Evolutionary conservation across 2,888 invertebrate genomes (phyloP).

Genomic region (Cosmorhoe ocellata): DNA sequence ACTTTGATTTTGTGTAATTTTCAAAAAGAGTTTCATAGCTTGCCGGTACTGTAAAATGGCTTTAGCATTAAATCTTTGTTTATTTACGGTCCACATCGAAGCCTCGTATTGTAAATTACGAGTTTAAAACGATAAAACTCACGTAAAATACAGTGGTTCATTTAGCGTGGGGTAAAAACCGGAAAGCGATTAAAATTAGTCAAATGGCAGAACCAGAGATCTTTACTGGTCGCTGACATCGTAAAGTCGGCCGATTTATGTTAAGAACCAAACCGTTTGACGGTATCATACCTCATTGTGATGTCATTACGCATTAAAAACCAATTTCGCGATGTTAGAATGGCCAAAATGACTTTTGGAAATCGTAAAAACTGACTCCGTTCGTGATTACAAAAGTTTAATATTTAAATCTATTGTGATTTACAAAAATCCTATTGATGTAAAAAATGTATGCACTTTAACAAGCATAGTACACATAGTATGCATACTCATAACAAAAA

Average conservation of each 20-base stretch:
- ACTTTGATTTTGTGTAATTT: no score
- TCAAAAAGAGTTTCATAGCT: neutral
- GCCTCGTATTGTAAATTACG: conserved; percentile 65
- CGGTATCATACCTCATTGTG: conserved; percentile 37
- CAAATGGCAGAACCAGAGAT: conserved; percentile 63
- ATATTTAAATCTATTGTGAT: neutral
- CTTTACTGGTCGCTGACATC: conserved; percentile 62
- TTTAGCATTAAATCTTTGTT: conserved; percentile 62
- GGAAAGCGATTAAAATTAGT: conserved; percentile 71
- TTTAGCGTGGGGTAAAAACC: conserved; percentile 60
- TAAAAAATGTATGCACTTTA: no score
- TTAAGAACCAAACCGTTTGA: conserved; percentile 45
- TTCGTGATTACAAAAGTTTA: neutral
- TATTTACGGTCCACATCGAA: conserved; percentile 63
- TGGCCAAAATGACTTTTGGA: conserved; percentile 29
- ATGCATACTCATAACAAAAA: no score
- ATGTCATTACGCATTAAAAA: conserved; percentile 46
- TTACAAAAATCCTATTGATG: neutral
- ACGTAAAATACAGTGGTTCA: conserved; percentile 60
- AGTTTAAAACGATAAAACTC: conserved; percentile 65
- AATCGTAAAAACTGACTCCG: conserved; percentile 10
- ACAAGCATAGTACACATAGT: no score
- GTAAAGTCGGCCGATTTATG: conserved; percentile 71
- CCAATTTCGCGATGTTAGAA: conserved; percentile 32
- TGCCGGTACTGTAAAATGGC: conserved; percentile 44